Evolutionary conservation across 2,113 vertebrate genomes (phyloP).

Genomic region (Cariama cristata): DNA sequence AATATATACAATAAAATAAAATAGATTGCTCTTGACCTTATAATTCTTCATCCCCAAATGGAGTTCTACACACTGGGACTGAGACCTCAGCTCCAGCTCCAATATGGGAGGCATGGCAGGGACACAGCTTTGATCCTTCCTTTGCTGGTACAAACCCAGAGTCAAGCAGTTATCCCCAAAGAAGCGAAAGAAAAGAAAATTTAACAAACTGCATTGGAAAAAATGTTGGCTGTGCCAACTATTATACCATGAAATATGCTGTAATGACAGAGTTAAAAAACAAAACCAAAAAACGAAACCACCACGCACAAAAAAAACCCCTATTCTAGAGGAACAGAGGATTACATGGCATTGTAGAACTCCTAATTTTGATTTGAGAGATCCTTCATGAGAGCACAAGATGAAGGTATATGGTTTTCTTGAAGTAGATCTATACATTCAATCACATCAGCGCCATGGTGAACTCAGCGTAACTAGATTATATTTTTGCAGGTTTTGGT

Average conservation of each 20-base stretch:
- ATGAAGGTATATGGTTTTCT: neutral
- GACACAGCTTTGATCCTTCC: neutral
- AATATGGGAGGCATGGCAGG: neutral
- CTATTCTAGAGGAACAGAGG: neutral
- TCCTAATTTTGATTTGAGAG: neutral
- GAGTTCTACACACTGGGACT: neutral
- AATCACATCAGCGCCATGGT: rapidly evolving
- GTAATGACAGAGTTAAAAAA: neutral
- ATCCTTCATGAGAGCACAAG: neutral
- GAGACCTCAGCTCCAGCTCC: neutral
- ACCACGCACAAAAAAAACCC: too few species aligned
- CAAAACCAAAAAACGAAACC: neutral
- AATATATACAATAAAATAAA: slow-evolving; percentile 2
- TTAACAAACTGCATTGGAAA: neutral
- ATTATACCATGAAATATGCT: neutral
- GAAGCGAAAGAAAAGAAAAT: neutral
- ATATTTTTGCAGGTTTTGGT: neutral
- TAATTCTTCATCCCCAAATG: neutral
- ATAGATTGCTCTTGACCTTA: neutral
- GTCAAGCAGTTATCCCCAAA: neutral
- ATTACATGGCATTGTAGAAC: neutral
- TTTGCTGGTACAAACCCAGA: neutral
- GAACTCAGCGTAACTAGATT: neutral
- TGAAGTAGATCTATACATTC: neutral
- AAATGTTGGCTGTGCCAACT: neutral